Evolutionary conservation across 2,113 vertebrate genomes (phyloP), one percentile per base, ranked within the genome.

Genomic region (Chinchilla lanigera): DNA sequence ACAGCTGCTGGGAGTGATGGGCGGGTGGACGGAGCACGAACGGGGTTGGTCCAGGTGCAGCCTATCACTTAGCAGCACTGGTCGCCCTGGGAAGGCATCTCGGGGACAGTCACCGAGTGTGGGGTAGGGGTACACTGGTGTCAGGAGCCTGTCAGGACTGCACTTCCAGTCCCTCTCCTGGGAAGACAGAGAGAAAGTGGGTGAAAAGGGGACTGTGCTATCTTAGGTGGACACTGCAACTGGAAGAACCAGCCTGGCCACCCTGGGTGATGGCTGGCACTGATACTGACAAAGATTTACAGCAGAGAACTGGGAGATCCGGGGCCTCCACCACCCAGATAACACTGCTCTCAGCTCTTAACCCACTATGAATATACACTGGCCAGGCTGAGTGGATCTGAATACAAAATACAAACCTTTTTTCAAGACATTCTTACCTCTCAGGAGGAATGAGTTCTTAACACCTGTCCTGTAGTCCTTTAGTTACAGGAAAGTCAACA

Each of bases 281-380:
- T 86, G 92, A 96, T 97, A 96, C 7, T 11, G 80, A 90, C 80
- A 97, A 89, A 97, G 81, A 38, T 75, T 89, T 67, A 77, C 86
- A 91, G 86, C 71, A 89, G 44, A 63, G 56, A 95, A 82, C 47
- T 8, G 63, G 30, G 73, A 47, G 33, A 77, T 77, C 65, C 58
- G 65, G 44, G 58, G 54, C 65, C 58, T 81, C 56, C 41, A 10
- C 84, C 52, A 82, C 28, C 41, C 17, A 69, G 86, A 61, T 93
- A 89, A 67, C n/a, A 78, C 38, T 54, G 65, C 5, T 69, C 12
- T 13, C 19, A 73, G 50, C 73, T 81, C 91, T 85, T 78, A 58
- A 30, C 30, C 63, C 73, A 69, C 65, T 58, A 60, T 35, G 47
- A 56, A 33, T 61, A 5, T n/a, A 80, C 75, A 86, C 1, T 38